These are phyloP conservation scores for Salarias fasciatus DNA, from an alignment of 2,797 vertebrate species.

Conservation along the genomic window DNA sequence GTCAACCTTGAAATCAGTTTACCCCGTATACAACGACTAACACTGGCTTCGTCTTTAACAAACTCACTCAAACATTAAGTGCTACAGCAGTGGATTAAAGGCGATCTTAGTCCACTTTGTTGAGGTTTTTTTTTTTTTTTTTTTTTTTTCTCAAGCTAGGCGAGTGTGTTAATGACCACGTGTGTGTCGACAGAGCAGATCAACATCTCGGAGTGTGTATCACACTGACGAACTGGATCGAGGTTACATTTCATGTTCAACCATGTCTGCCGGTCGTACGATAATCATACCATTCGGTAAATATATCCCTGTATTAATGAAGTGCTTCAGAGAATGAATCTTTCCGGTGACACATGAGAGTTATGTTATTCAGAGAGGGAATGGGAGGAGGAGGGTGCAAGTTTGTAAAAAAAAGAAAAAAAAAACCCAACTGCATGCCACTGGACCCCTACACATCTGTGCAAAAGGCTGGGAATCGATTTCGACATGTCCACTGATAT, in stretches of 20 bases:
- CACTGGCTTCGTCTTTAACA: conserved; percentile 23
- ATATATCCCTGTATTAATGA: conserved; percentile 63
- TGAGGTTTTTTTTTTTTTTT: conserved; percentile 37
- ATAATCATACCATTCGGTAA: conserved; percentile 23
- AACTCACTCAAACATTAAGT: conserved; percentile 28
- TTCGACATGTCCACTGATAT: conserved; percentile 59
- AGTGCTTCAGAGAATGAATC: conserved; percentile 43
- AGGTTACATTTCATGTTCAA: conserved; percentile 12
- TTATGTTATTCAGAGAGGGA: conserved; percentile 13
- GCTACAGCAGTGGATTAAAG: conserved; percentile 31
- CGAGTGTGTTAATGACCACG: conserved; percentile 22
- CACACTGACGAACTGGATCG: conserved; percentile 8
- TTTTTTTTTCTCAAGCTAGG: conserved; percentile 29
- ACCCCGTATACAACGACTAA: conserved; percentile 24
- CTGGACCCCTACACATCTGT: conserved; percentile 63
- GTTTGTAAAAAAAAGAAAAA: conserved; percentile 44
- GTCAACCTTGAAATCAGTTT: conserved; percentile 72
- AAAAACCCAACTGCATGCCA: conserved; percentile 55
- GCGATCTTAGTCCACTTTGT: conserved; percentile 23
- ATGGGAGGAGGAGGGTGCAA: conserved; percentile 30
- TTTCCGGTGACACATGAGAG: conserved; percentile 36
- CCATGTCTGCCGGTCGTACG: conserved; percentile 16
- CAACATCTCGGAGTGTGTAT: conserved; percentile 30
- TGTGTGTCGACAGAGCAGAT: conserved; percentile 58
- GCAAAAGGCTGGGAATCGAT: conserved; percentile 72